Evolutionary conservation across 1,140 invertebrate species (phyloP).

Genomic region (Gryllus bimaculatus): DNA sequence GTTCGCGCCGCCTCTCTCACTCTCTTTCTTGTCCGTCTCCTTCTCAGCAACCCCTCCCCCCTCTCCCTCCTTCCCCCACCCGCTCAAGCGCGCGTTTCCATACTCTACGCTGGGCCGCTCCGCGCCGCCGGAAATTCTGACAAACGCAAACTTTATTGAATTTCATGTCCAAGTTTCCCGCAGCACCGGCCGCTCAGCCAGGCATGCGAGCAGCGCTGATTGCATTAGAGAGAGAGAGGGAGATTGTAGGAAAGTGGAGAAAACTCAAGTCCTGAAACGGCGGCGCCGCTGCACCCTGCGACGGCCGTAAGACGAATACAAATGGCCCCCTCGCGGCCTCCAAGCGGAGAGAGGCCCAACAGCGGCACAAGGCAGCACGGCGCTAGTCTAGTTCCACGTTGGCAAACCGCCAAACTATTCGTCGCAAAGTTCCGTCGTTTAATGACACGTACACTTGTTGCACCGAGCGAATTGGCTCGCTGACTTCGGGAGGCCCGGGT

Average conservation of each 20-base stretch:
- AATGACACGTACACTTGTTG: no score
- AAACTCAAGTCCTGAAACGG: background rate
- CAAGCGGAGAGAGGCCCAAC: no score
- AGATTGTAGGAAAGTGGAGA: background rate
- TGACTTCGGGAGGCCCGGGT: no score
- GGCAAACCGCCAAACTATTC: no score
- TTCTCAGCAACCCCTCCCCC: no score
- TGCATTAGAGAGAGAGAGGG: background rate
- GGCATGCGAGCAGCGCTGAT: background rate
- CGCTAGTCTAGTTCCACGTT: no score
- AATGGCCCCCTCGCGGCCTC: background rate
- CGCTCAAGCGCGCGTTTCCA: background rate
- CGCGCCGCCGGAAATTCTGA: background rate
- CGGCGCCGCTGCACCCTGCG: background rate
- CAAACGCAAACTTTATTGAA: background rate
- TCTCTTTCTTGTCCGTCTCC: no score
- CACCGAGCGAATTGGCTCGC: no score
- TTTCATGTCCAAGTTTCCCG: background rate
- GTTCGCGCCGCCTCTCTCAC: no score
- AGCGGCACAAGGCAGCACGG: no score
- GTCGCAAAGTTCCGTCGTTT: no score
- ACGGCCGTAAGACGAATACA: background rate
- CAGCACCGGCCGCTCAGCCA: background rate
- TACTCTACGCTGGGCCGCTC: background rate
- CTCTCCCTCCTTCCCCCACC: background rate